Conservation (phyloP, 2,113 vertebrate species). For the Periophthalmus modestus region DNA sequence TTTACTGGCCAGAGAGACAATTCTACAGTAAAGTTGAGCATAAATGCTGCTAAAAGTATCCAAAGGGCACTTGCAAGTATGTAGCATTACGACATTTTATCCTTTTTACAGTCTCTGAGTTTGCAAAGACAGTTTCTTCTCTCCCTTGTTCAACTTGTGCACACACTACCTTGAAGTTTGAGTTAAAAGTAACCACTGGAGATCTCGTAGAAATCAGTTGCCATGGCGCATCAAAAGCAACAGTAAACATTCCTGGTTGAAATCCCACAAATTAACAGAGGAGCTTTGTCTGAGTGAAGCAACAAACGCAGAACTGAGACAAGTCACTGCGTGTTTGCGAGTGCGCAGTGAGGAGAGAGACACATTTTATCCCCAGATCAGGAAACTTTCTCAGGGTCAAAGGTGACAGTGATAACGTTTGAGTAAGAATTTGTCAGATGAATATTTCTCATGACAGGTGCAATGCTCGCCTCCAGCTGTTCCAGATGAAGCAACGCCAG, state of each 20-base stretch:
- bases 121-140: neutral
- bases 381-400: neutral
- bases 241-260: slow-evolving; percentile 17
- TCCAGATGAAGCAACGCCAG: neutral
- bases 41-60: neutral
- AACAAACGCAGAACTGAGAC: slow-evolving; percentile 20
- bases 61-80: neutral
- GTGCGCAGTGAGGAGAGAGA: neutral
- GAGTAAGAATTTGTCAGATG: neutral
- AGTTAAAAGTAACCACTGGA: neutral
- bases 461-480: neutral
- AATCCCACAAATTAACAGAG: slow-evolving; percentile 30
- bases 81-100: slow-evolving; percentile 9
- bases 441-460: neutral
- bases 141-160: neutral
- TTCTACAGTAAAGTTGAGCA: neutral
- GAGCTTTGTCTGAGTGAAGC: slow-evolving; percentile 44
- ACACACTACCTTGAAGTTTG: neutral
- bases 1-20: neutral
- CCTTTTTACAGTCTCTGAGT: neutral
- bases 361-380: slow-evolving; percentile 1
- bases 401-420: slow-evolving; percentile 5
- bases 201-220: slow-evolving; percentile 12
- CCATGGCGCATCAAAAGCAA: neutral
- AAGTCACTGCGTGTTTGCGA: slow-evolving; percentile 47